Base-by-base conservation (phyloP, 2,797 vertebrate genomes). In the Nyctalus aviator region DNA sequence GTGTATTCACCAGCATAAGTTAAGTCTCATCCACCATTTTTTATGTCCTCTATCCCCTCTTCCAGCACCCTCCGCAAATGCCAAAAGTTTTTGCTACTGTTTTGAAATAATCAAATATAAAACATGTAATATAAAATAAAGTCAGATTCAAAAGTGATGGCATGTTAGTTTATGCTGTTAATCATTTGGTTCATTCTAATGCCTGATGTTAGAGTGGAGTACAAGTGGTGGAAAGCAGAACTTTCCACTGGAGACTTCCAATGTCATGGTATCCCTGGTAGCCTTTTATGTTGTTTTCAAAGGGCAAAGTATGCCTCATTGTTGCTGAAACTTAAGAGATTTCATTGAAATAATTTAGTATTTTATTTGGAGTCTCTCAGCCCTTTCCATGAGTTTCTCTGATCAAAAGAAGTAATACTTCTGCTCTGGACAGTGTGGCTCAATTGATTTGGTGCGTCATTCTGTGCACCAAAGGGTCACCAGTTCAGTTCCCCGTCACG, bases 61-160 rank as follows among this genome's bases (percentile, higher is more conserved):
- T 30, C 57, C 25, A 62, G 11, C 25, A 62, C 25, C 12, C 12
- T 62, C 57, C 25, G 1, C 57, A 62, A 30, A 20, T 84, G 66
- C 48, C 37, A 68, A 81, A 69, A 69, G 9, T 71, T 75, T 87
- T 93, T 83, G 84, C 71, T 79, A 30, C n/a, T 57, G 15, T 84
- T 94, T 85, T 79, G 12, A 82, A 81, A 68, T 62, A 93, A 84
- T 35, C 57, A 84, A 71, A 77, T 53, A 64, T 76, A 90, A 88
- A 79, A 89, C 23, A 86, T 62, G 41, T 71, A 84, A 68, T 73
- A 64, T 76, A 94, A 93, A 85, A 64, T 68, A 71, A 90, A 94
- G 37, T 66, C 48, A 77, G 27, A 72, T 25, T 91, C 68, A 71
- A 76, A 85, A 21, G 27, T 87, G 30, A 46, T 59, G 32, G 20